Base-by-base conservation (phyloP, 2,888 invertebrate genomes). In the Shargacucullia verbasci region DNA sequence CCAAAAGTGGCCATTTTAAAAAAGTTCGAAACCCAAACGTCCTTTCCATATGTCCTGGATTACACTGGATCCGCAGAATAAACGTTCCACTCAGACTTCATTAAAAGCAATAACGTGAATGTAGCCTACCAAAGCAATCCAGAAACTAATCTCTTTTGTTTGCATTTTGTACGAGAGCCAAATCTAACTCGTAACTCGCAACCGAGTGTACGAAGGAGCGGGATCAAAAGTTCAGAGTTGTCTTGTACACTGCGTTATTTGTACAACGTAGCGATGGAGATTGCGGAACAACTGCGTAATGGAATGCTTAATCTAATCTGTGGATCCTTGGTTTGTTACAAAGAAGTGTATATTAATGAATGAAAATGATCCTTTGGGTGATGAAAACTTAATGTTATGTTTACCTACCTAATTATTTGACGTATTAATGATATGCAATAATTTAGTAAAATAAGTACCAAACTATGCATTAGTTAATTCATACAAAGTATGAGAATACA, bases 121-220 rank as follows among this genome's bases (percentile, higher is more conserved):
- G 73, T 72, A 73, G 79, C 77, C 81, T 78, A 80, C 75, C 75
- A 82, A 79, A 78, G 82, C 85, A 83, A 87, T 85, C 78, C 84
- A 76, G 81, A 82, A 87, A 86, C 85, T 87, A 89, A 88, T 86
- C 86, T 84, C 86, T 86, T 85, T 87, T 85, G 86, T 87, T 84
- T 87, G 85, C 82, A 88, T 89, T 87, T 87, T 88, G 85, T 81
- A 87, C 81, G 80, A 85, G 84, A 80, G 82, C 75, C 75, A 77
- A 75, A 75, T 75, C 71, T 75, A 75, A 77, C 78, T 77, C 82
- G 83, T 84, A 81, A 82, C 83, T 84, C 82, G 83, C 82, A 54
- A 79, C 82, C 78, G 74, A 82, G 81, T 73, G 75, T 81, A 79
- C 73, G 76, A 80, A 81, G 76, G 75, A 73, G 58, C 73, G 70